Conservation (phyloP, 1,140 invertebrate genomes). For the Ceratina australensis region DNA sequence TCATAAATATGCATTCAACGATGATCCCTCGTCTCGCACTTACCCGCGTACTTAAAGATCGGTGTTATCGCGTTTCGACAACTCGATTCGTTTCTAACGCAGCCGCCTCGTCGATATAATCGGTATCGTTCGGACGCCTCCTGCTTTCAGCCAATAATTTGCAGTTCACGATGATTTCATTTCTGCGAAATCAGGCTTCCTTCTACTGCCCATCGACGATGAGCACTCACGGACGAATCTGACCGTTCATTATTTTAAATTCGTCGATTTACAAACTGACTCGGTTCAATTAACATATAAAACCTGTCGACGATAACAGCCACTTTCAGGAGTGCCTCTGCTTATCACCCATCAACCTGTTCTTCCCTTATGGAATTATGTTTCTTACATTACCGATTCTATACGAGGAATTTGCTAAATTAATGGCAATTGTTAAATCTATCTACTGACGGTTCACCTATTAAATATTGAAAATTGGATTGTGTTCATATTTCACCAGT, state of each 20-base stretch:
- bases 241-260: not conserved
- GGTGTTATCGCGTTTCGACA: slow-evolving; percentile 55
- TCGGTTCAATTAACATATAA: not conserved
- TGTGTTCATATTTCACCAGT: no score
- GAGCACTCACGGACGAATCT: not conserved
- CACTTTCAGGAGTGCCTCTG: not conserved
- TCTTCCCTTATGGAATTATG: not conserved
- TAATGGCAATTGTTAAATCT: no score
- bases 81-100: slow-evolving; percentile 6
- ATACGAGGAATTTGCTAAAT: not conserved
- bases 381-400: not conserved
- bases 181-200: not conserved
- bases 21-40: slow-evolving; percentile 56
- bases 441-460: no score
- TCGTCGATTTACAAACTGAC: not conserved
- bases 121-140: not conserved
- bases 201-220: not conserved
- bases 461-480: no score
- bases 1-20: slow-evolving; percentile 75
- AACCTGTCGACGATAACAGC: not conserved
- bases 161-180: slow-evolving; percentile 22
- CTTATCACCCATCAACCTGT: not conserved
- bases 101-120: slow-evolving; percentile 23
- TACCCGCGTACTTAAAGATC: slow-evolving; percentile 34
- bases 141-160: slow-evolving; percentile 9